Evolutionary conservation across 1,140 invertebrate genomes (phyloP).

Genomic region (Saccostrea cuccullata): DNA sequence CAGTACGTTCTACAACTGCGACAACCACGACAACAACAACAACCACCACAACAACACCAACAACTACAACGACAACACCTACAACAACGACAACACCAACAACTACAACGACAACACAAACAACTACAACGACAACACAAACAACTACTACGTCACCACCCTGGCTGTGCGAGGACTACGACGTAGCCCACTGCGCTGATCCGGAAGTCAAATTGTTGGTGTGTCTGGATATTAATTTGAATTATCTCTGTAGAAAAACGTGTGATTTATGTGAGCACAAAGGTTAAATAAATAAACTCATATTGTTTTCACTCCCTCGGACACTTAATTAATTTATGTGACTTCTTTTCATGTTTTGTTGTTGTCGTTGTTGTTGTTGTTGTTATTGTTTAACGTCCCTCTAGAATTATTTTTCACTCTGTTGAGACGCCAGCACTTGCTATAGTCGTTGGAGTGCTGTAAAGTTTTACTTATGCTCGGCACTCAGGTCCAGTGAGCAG

Average conservation of each 20-base stretch:
- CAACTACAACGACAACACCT: background rate
- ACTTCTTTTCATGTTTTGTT: no score
- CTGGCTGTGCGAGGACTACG: background rate
- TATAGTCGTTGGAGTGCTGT: no score
- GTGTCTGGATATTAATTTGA: background rate
- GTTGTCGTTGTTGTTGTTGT: no score
- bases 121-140: background rate
- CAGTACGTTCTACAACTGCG: no score
- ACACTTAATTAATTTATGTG: no score
- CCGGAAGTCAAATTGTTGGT: slow-evolving; percentile 3
- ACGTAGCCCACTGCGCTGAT: background rate
- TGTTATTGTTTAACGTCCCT: no score
- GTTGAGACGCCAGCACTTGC: no score
- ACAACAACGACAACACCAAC: background rate
- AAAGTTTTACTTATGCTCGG: no score
- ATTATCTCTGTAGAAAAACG: slow-evolving; percentile 18
- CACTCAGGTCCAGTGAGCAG: no score
- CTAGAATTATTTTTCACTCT: no score
- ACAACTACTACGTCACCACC: background rate
- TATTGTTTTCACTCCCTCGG: no score
- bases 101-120: background rate
- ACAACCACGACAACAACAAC: background rate
- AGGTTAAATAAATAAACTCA: background rate
- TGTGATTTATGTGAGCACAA: background rate
- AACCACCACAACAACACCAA: background rate